phyloP scores from a whole-genome alignment of 1,140 invertebrate genomes.

The Melanaphis sacchari region DNA sequence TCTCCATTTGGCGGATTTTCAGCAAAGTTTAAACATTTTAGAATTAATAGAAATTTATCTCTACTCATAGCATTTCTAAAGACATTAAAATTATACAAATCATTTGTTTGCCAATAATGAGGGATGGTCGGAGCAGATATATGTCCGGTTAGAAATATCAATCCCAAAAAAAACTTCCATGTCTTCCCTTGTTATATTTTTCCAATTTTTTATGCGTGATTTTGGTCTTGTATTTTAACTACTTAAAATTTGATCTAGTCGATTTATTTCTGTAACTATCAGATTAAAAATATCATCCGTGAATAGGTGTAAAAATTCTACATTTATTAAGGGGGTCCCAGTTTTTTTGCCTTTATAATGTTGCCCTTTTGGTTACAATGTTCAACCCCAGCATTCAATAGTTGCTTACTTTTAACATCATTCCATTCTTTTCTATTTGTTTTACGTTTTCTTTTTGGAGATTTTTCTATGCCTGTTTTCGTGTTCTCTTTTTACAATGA shows the following conservation, averaged over 20 bases:
- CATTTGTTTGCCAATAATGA: not conserved
- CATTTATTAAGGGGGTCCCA: no score
- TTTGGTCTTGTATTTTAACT: not conserved
- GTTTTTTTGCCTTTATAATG: no score
- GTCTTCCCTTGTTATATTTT: not conserved
- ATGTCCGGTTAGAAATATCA: not conserved
- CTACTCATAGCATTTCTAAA: slow-evolving; percentile 10
- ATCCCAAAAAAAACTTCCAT: not conserved
- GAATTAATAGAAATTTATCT: not conserved
- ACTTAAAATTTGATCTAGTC: not conserved
- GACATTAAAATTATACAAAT: not conserved
- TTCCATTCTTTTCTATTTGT: no score
- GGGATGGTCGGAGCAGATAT: not conserved
- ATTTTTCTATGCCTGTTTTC: no score
- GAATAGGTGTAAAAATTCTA: not conserved
- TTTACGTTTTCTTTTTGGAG: no score
- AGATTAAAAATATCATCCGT: not conserved
- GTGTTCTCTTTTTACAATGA: no score
- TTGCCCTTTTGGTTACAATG: no score
- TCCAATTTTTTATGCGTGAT: not conserved
- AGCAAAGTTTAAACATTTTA: not conserved
- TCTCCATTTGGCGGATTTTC: not conserved
- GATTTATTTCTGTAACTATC: not conserved
- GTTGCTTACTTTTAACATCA: no score
- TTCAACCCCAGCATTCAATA: no score